Evolutionary conservation across 2,113 vertebrate genomes (phyloP).

Genomic region (Antechinus stuartii): DNA sequence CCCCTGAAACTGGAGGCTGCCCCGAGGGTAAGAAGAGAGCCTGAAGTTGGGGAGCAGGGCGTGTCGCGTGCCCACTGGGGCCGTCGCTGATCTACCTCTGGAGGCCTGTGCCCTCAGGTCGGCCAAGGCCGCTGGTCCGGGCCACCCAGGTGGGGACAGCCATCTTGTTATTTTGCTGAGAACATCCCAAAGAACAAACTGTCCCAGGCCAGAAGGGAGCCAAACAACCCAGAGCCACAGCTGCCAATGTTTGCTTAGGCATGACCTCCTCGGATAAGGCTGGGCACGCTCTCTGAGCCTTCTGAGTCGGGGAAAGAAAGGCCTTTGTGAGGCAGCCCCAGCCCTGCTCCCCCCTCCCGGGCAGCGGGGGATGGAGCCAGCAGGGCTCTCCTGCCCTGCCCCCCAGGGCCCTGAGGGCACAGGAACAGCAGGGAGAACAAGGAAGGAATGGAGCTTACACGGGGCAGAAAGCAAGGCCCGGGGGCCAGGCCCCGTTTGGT

Average conservation of each 20-base stretch:
- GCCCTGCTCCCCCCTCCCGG: neutral
- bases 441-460: neutral
- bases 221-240: neutral
- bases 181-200: neutral
- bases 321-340: neutral
- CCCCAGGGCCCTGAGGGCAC: neutral
- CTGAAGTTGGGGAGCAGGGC: neutral
- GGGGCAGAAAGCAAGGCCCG: neutral
- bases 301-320: neutral
- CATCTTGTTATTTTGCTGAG: neutral
- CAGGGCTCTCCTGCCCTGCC: neutral
- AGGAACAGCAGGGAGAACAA: neutral
- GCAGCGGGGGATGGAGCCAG: neutral
- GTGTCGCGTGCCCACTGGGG: neutral
- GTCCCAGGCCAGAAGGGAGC: neutral
- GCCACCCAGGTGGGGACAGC: accelerated
- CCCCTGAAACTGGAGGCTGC: neutral
- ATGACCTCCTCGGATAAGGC: neutral
- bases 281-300: neutral
- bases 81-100: neutral
- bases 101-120: neutral
- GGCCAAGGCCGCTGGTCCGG: neutral
- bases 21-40: neutral
- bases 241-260: neutral
- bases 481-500: neutral